These are phyloP conservation scores for Spea hammondii DNA, from an alignment of 2,797 vertebrate genomes.

Conservation along the genomic window DNA sequence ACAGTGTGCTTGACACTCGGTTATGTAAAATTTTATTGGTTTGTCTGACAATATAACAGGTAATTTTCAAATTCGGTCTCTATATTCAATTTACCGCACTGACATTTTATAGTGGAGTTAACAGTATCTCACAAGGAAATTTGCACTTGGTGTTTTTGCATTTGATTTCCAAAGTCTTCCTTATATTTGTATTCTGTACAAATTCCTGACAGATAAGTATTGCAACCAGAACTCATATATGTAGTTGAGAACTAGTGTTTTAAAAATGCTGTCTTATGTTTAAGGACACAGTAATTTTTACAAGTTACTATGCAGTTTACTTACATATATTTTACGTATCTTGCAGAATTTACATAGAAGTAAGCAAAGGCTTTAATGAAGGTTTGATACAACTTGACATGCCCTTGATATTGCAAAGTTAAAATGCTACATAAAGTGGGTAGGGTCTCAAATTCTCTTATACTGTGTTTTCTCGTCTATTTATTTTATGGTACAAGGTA, in stretches of 20 bases:
- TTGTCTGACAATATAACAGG: too few relatives aligned
- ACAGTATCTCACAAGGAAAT: too few relatives aligned
- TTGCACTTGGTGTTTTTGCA: too few relatives aligned
- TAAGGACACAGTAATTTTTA: conserved; percentile 68
- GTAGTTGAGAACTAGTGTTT: not conserved
- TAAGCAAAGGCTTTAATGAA: conserved; percentile 39
- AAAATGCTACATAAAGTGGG: conserved; percentile 71
- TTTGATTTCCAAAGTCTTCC: too few relatives aligned
- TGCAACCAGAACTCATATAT: too few relatives aligned
- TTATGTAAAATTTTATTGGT: too few relatives aligned
- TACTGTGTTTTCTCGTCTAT: conserved; percentile 74
- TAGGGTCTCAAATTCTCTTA: conserved; percentile 69
- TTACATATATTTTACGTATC: conserved; percentile 51
- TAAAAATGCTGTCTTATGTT: conserved; percentile 41
- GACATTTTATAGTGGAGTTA: too few relatives aligned
- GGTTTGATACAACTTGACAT: conserved; percentile 37
- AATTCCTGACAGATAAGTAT: too few relatives aligned
- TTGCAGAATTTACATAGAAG: conserved; percentile 21
- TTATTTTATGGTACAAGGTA: conserved; percentile 78
- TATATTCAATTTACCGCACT: too few relatives aligned
- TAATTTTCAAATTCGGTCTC: too few relatives aligned
- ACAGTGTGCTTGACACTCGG: too few relatives aligned
- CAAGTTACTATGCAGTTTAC: conserved; percentile 68
- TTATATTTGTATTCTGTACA: too few relatives aligned
- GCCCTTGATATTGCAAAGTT: conserved; percentile 63